Conservation (phyloP, 2,113 vertebrate genomes). For the Caranx melampygus region DNA sequence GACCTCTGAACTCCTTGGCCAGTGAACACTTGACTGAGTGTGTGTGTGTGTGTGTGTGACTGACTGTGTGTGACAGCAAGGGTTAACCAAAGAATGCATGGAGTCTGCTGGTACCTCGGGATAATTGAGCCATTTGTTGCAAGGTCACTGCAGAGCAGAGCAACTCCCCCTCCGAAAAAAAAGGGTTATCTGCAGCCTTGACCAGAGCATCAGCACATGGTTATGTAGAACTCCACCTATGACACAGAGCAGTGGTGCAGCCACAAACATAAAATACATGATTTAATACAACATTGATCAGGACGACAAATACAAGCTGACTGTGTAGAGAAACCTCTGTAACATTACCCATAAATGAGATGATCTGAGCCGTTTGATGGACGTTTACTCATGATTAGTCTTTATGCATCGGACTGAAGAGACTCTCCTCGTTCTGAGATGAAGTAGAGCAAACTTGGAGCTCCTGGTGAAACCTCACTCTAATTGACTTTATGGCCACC, state of each 20-base stretch:
- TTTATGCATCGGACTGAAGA: background rate
- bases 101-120: slow-evolving; percentile 59
- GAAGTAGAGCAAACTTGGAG: slow-evolving; percentile 32
- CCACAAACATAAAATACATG: background rate
- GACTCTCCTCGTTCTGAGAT: slow-evolving; percentile 16
- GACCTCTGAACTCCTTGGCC: slow-evolving; percentile 64
- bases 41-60: slow-evolving; percentile 33
- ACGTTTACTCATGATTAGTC: background rate
- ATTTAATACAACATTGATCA: no score
- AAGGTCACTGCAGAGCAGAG: slow-evolving; percentile 65
- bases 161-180: background rate
- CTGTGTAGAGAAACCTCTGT: no score
- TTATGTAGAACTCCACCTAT: background rate
- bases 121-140: slow-evolving; percentile 80
- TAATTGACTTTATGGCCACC: slow-evolving; percentile 61
- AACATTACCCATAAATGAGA: no score
- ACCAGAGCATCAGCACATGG: slow-evolving; percentile 24
- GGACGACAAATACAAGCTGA: no score
- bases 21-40: slow-evolving; percentile 65
- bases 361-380: no score
- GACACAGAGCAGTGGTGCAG: background rate
- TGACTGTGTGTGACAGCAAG: slow-evolving; percentile 62
- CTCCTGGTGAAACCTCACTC: slow-evolving; percentile 10
- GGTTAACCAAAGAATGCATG: slow-evolving; percentile 78
- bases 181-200: slow-evolving; percentile 32